Conservation (phyloP, 1,140 invertebrate species). For the Leptinotarsa undecemlineata region DNA sequence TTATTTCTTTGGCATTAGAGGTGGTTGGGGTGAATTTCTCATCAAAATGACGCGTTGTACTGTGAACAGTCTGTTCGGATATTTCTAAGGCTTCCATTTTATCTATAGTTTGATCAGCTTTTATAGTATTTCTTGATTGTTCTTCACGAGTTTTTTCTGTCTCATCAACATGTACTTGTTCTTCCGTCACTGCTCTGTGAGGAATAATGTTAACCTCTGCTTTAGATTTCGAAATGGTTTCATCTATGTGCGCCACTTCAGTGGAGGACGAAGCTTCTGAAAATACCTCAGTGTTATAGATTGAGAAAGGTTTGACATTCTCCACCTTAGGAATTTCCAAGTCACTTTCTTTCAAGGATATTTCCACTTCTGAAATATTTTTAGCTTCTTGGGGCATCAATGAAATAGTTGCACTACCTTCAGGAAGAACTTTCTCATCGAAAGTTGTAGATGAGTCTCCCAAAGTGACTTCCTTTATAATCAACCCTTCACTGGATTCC, state of each 20-base stretch:
- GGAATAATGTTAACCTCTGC: conserved; percentile 32
- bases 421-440: background rate
- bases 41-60: conserved; percentile 59
- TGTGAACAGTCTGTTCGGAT: conserved; percentile 62
- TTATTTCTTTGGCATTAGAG: conserved; percentile 58
- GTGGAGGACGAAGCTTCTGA: conserved; percentile 60
- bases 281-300: conserved; percentile 54
- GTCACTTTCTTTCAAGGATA: conserved; percentile 8
- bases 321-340: background rate
- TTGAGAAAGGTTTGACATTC: conserved; percentile 6
- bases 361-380: conserved; percentile 14
- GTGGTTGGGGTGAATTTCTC: conserved; percentile 57
- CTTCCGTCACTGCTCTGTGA: conserved; percentile 18
- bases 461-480: conserved; percentile 15
- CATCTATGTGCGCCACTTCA: conserved; percentile 31
- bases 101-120: conserved; percentile 60
- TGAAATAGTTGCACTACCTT: conserved; percentile 6
- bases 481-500: background rate
- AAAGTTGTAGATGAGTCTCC: background rate
- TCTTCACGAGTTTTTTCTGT: conserved; percentile 30
- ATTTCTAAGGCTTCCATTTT: conserved; percentile 64
- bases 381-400: conserved; percentile 21
- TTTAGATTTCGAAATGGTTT: conserved; percentile 10
- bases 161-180: conserved; percentile 28
- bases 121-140: background rate